Conservation (phyloP, 1,140 invertebrate species). For the Pseudoatta argentina region DNA sequence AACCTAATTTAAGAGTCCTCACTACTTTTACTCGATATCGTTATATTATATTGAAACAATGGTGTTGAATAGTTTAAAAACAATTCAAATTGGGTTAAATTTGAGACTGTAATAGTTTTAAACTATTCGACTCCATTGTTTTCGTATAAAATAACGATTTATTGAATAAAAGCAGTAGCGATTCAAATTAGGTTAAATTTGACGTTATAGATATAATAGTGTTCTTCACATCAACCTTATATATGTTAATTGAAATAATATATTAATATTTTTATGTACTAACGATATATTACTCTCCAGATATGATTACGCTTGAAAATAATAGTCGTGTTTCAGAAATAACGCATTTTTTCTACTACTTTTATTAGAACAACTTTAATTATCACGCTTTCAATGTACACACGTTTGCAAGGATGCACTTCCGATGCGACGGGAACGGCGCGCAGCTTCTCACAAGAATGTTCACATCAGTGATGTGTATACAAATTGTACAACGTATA, state of each 20-base stretch:
- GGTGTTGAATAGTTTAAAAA: no score
- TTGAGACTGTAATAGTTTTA: no score
- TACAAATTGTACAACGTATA: constrained; percentile 45
- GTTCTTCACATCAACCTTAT: background rate
- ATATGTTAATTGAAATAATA: background rate
- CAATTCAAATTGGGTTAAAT: no score
- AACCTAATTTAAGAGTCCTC: no score
- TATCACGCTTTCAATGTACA: constrained; percentile 9
- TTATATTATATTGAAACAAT: no score
- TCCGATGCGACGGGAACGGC: constrained; percentile 15
- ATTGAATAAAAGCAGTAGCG: no score
- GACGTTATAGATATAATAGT: no score
- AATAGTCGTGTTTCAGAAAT: background rate
- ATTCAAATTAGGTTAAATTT: no score
- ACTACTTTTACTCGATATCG: no score
- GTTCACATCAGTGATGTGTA: constrained; percentile 8
- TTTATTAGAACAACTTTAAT: constrained; percentile 28
- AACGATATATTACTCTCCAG: background rate
- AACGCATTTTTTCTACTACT: background rate
- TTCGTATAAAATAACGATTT: no score
- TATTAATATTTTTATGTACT: no score
- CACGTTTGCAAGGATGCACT: background rate
- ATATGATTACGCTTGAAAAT: background rate
- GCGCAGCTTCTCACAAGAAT: constrained; percentile 33
- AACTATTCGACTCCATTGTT: no score